These are phyloP conservation scores for Megalurothrips usitatus DNA, from an alignment of 2,888 invertebrate genomes.

Conservation along the genomic window DNA sequence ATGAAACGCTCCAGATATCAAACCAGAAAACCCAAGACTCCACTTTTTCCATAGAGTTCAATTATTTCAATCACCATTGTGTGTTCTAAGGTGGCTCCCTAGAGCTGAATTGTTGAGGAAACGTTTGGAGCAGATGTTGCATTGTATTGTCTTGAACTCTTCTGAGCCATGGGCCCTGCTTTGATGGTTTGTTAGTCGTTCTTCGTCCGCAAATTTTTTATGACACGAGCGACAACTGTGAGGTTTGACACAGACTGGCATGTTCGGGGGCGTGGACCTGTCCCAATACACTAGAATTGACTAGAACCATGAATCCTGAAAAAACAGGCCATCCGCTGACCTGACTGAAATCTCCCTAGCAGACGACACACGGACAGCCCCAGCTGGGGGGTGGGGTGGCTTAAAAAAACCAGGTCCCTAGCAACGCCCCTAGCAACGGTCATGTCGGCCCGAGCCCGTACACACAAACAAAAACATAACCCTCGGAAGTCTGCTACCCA, in stretches of 20 bases:
- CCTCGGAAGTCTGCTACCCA: not conserved
- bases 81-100: conserved; percentile 66
- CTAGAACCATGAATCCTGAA: not conserved
- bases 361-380: not conserved
- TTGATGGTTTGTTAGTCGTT: conserved; percentile 29
- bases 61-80: conserved; percentile 48
- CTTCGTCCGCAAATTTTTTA: conserved; percentile 31
- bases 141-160: conserved; percentile 64
- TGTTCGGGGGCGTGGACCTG: not conserved
- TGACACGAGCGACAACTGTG: conserved; percentile 29
- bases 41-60: conserved; percentile 1
- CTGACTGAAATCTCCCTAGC: not conserved
- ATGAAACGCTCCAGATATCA: not conserved
- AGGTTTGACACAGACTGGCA: not conserved
- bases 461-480: conserved; percentile 21
- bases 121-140: conserved; percentile 59
- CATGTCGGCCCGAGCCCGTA: not conserved
- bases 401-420: conserved; percentile 1
- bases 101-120: conserved; percentile 69
- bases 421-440: conserved; percentile 19
- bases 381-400: not conserved
- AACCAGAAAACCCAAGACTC: not conserved
- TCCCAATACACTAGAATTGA: not conserved
- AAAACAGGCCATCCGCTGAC: not conserved
- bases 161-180: conserved; percentile 44